Base-by-base conservation (phyloP, 1,140 invertebrate species). In the Drosophila arawakana region DNA sequence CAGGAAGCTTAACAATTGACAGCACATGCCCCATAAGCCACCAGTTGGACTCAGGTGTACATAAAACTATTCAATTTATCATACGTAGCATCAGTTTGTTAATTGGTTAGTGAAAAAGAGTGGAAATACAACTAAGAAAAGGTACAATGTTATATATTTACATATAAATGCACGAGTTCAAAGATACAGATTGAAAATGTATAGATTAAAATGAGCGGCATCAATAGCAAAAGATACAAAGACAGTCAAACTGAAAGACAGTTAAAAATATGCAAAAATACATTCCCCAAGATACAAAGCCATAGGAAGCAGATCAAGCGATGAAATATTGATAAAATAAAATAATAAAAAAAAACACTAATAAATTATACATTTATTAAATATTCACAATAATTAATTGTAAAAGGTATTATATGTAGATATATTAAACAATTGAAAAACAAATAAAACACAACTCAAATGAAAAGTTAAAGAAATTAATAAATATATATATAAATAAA, bases 1-100 rank as follows among this genome's bases (percentile, higher is more conserved):
- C 63, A 73, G 55, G 71, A 73, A 73, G 46, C 39, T 59, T 67
- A 35, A 68, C 71, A 67, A 68, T 60, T 54, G 39, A 73, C 62
- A 55, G 71, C 71, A 67, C 71, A 73, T 37, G 71, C 55, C 62
- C 43, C 30, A 52, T 52, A 3, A 5, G 46, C 37, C 30, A 52
- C 30, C 25, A 11, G 46, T 9, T 67, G 39, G 7, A 49, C 44
- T 47, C 30, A 35, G 58, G 44, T 57, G 37, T 43, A 25, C 54
- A n/a, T 7, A 7, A 37, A 18, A 34, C 50, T 9, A 54, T 54
- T 9, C 35, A 37, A 37, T 35, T 54, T 54, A 15, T 4, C 41
- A 43, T 39, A 39, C 2, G 6, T 10, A 43, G 13, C 4, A 13
- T 5, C n/a, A 43, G 11, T 43, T 43, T 13, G 41, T 13, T 43